Percentiles rank a stretch among this genome's conserved stretches.
These are phyloP conservation scores for Perccottus glenii DNA, from an alignment of 2,113 vertebrate genomes.

Conservation along the genomic window DNA sequence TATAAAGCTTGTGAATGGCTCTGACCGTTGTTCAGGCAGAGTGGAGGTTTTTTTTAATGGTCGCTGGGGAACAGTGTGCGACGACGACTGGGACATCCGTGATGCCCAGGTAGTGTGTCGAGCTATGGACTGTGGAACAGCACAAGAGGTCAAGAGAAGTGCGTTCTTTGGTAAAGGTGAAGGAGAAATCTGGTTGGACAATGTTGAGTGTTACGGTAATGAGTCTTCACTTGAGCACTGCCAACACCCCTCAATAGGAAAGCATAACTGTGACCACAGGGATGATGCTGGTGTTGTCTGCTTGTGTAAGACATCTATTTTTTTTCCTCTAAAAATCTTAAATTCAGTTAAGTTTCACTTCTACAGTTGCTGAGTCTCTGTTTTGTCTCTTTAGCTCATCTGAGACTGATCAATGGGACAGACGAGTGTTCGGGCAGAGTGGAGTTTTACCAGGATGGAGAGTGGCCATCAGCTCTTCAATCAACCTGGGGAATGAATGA, in stretches of 20 bases:
- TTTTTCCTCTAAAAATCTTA: too few species aligned
- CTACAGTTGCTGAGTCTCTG: too few species aligned
- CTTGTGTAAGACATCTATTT: slow-evolving; percentile 49
- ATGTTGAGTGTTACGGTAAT: slow-evolving; percentile 54
- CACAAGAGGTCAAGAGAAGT: slow-evolving; percentile 12
- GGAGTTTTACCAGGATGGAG: slow-evolving; percentile 25
- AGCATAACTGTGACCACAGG: slow-evolving; percentile 49
- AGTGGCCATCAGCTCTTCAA: slow-evolving; percentile 47
- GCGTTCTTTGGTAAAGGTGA: slow-evolving; percentile 56
- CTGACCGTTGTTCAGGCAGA: slow-evolving; percentile 57
- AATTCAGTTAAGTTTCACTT: not conserved
- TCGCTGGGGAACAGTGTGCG: slow-evolving; percentile 71
- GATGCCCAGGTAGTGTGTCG: slow-evolving; percentile 58
- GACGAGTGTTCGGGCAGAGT: slow-evolving; percentile 65
- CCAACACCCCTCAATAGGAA: slow-evolving; percentile 10
- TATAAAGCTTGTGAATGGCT: slow-evolving; percentile 57
- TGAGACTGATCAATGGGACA: slow-evolving; percentile 53
- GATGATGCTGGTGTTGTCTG: slow-evolving; percentile 74
- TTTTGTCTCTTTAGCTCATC: slow-evolving; percentile 27
- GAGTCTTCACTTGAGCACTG: slow-evolving; percentile 57
- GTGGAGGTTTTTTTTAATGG: slow-evolving; percentile 57
- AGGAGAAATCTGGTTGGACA: slow-evolving; percentile 53
- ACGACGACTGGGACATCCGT: slow-evolving; percentile 67
- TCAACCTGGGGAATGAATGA: slow-evolving; percentile 56
- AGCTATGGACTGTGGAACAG: slow-evolving; percentile 64